phyloP scores from a whole-genome alignment of 2,797 vertebrate genomes.

The Astyanax mexicanus region DNA sequence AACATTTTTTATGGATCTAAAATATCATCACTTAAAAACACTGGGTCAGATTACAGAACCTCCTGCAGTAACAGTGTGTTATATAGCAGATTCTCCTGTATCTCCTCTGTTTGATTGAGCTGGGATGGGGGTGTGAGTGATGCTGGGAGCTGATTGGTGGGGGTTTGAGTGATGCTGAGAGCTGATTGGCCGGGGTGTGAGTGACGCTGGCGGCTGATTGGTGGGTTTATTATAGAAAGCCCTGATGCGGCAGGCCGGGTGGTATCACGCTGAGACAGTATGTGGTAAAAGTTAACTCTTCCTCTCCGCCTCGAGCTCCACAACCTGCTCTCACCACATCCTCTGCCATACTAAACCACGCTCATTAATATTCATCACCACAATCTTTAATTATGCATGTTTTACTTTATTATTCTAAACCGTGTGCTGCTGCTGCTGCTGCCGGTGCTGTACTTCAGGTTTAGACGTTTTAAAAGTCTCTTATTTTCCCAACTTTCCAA shows the following conservation, averaged over 20 bases:
- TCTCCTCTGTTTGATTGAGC: constrained; percentile 16
- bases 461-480: not conserved
- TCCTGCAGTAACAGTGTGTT: too few relatives aligned
- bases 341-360: constrained; percentile 4
- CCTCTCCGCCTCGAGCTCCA: constrained; percentile 13
- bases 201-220: not conserved
- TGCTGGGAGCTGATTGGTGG: constrained; percentile 14
- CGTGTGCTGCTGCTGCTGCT: not conserved
- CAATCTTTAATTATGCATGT: constrained; percentile 31
- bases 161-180: not conserved
- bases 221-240: constrained; percentile 31
- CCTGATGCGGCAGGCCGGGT: not conserved
- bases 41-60: too few relatives aligned
- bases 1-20: too few relatives aligned
- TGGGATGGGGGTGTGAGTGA: constrained; percentile 4
- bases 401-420: not conserved
- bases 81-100: too few relatives aligned
- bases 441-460: not conserved
- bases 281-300: constrained; percentile 19
- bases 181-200: constrained; percentile 29
- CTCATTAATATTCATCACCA: constrained; percentile 6
- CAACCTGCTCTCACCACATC: constrained; percentile 24
- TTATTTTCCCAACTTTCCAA: not conserved
- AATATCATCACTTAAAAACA: too few relatives aligned
- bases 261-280: constrained; percentile 34